These are phyloP conservation scores for Cochlearius cochlearius DNA, from an alignment of 2,113 vertebrate species.

Conservation along the genomic window DNA sequence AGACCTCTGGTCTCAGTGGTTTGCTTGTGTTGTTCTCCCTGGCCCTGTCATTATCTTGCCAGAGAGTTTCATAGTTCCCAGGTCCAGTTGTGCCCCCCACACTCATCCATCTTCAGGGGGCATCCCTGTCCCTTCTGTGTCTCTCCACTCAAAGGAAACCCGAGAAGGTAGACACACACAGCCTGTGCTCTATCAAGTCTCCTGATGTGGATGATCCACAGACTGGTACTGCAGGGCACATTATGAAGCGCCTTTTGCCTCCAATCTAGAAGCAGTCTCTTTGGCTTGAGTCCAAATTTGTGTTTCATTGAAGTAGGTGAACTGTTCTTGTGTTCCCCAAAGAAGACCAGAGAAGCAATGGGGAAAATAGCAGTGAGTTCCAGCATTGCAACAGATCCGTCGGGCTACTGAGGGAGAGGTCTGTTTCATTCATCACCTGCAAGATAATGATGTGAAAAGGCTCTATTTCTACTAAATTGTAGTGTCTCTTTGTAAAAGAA, in stretches of 20 bases:
- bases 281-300: background rate
- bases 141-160: background rate
- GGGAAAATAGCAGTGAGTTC: background rate
- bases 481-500: background rate
- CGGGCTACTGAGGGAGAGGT: background rate
- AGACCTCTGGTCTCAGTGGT: background rate
- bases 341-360: background rate
- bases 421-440: background rate
- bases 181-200: background rate
- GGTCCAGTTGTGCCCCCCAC: background rate
- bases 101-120: background rate
- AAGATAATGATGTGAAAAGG: background rate
- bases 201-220: background rate
- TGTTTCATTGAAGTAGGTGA: background rate
- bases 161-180: background rate
- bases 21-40: background rate
- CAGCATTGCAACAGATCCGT: background rate
- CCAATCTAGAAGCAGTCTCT: background rate
- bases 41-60: too few relatives aligned
- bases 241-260: background rate
- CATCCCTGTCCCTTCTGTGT: background rate
- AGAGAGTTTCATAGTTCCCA: background rate
- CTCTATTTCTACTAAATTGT: background rate
- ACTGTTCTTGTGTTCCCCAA: background rate
- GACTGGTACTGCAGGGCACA: background rate